A percentile compares a stretch with the other conserved stretches of the same genome.
These are phyloP conservation scores for Gavia stellata DNA, from an alignment of 2,113 vertebrate genomes.

Conservation along the genomic window DNA sequence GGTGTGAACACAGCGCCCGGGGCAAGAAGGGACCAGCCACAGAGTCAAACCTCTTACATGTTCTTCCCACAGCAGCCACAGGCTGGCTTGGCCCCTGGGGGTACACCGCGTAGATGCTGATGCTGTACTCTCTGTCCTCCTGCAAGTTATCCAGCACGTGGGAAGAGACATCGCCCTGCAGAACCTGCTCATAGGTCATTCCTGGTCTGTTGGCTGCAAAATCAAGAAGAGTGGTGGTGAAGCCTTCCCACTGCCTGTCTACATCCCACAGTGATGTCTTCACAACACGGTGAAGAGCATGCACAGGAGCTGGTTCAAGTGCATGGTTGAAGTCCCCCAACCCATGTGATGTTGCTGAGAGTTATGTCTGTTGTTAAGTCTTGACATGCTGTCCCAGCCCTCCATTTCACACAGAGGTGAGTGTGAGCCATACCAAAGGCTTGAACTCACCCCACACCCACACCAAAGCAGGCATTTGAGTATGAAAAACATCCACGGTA, in stretches of 20 bases:
- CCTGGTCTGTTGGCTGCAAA: slow-evolving; percentile 75
- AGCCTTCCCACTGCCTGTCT: background rate
- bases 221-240: background rate
- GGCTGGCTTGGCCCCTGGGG: slow-evolving; percentile 77
- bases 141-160: slow-evolving; percentile 82
- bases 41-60: slow-evolving; percentile 71
- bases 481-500: background rate
- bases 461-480: background rate
- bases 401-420: background rate
- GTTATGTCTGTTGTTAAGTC: background rate
- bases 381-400: background rate
- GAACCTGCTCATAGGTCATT: slow-evolving; percentile 73
- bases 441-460: background rate
- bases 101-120: slow-evolving; percentile 79
- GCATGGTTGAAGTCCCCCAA: background rate
- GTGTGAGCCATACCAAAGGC: rapidly evolving
- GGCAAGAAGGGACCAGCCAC: background rate
- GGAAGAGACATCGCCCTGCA: slow-evolving; percentile 73
- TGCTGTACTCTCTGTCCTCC: slow-evolving; percentile 80
- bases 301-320: background rate
- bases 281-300: background rate
- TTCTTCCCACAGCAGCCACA: slow-evolving; percentile 75
- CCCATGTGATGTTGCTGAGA: background rate
- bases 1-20: rapidly evolving
- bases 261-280: background rate